A percentile compares a stretch with the other conserved stretches of the same genome.
phyloP scores from a whole-genome alignment of 2,888 invertebrate genomes.

The Drosophila kanekoi region DNA sequence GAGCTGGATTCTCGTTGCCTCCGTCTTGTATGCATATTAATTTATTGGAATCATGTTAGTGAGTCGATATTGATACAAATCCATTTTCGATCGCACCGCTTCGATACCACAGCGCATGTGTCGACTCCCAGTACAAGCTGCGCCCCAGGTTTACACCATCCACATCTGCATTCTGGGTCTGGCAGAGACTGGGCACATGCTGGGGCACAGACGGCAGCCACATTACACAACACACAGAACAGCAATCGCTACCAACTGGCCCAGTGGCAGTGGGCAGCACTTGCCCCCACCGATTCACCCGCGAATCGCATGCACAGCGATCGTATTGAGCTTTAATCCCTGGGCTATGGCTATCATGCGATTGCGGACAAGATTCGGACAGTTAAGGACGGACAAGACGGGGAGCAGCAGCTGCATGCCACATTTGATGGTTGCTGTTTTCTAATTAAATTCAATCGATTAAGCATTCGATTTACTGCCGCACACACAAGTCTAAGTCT shows the following conservation, averaged over 20 bases:
- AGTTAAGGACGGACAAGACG: conserved; percentile 32
- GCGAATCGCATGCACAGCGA: conserved; percentile 67
- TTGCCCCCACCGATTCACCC: conserved; percentile 25
- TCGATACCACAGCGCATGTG: conserved; percentile 56
- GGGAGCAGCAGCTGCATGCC: conserved; percentile 53
- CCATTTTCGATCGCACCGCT: conserved; percentile 83
- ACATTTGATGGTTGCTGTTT: conserved; percentile 64
- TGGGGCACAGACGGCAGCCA: conserved; percentile 62
- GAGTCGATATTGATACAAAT: conserved; percentile 85
- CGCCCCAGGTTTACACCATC: conserved; percentile 21
- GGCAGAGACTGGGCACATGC: conserved; percentile 49
- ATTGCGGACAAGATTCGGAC: conserved; percentile 51
- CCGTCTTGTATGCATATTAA: conserved; percentile 83
- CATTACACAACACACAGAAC: conserved; percentile 68
- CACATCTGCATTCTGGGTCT: conserved; percentile 26
- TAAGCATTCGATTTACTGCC: conserved; percentile 82
- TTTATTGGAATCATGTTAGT: conserved; percentile 85
- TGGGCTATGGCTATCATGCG: conserved; percentile 62
- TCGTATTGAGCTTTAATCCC: conserved; percentile 70
- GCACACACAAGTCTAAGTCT: conserved; percentile 43
- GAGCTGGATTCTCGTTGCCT: conserved; percentile 21
- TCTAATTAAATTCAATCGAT: conserved; percentile 84
- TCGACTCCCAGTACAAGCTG: conserved; percentile 9
- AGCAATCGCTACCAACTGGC: conserved; percentile 39
- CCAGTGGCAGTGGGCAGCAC: conserved; percentile 38